A percentile compares a stretch with the other conserved stretches of the same genome.
These are phyloP conservation scores for Marmota monax DNA, from an alignment of 2,113 vertebrate genomes.

Conservation along the genomic window DNA sequence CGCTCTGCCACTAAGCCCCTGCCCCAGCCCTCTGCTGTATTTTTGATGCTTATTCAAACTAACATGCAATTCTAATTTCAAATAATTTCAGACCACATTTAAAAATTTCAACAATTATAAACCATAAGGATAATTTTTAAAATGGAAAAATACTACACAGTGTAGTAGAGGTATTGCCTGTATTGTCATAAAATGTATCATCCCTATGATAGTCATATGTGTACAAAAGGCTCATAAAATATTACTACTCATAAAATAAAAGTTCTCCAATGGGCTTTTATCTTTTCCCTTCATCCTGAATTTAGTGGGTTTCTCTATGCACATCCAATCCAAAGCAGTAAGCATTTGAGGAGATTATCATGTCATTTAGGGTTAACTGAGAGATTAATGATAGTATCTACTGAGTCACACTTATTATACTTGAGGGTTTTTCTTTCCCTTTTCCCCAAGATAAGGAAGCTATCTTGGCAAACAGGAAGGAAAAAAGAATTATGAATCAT, in stretches of 20 bases:
- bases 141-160: constrained; percentile 15
- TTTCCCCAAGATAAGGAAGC: not conserved
- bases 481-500: constrained; percentile 27
- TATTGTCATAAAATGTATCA: constrained; percentile 7
- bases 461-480: constrained; percentile 27
- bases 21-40: not conserved
- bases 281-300: not conserved
- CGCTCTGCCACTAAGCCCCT: too few relatives aligned
- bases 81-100: constrained; percentile 36
- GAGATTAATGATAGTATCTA: constrained; percentile 37
- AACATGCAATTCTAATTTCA: constrained; percentile 13
- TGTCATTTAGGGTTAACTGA: not conserved
- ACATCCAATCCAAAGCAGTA: constrained; percentile 24
- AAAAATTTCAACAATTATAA: constrained; percentile 5
- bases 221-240: constrained; percentile 9
- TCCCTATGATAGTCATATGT: not conserved
- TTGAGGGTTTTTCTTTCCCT: constrained; percentile 11
- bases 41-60: constrained; percentile 24
- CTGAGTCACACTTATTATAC: constrained; percentile 43
- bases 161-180: not conserved
- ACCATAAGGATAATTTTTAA: not conserved
- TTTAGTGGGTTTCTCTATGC: constrained; percentile 12
- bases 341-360: not conserved
- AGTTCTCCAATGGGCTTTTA: not conserved
- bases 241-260: constrained; percentile 11